Conservation (phyloP, 1,140 invertebrate species). For the Melitaea cinxia region DNA sequence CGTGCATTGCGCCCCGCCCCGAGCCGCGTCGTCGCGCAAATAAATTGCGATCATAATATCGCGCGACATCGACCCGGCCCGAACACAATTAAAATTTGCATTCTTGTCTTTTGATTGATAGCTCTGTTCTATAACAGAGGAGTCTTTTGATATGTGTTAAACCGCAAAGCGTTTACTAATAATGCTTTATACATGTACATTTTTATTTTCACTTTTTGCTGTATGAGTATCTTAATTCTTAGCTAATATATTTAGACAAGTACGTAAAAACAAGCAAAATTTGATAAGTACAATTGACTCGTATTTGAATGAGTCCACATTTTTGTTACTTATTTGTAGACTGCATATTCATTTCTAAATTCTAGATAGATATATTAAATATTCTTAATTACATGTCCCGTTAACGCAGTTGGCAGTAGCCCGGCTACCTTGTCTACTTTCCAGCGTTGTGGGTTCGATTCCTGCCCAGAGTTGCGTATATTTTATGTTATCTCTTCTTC, state of each 20-base stretch:
- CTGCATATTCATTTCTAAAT: background rate
- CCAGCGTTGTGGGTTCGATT: too few relatives aligned
- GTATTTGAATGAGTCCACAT: background rate
- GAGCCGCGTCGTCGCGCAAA: slow-evolving; percentile 46
- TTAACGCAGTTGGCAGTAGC: too few relatives aligned
- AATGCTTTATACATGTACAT: background rate
- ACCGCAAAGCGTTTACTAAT: slow-evolving; percentile 1
- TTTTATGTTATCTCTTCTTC: too few relatives aligned
- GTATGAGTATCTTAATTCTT: background rate
- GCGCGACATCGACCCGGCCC: slow-evolving; percentile 56
- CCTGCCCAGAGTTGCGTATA: too few relatives aligned
- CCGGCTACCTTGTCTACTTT: too few relatives aligned
- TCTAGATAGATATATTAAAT: background rate
- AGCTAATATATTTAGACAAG: background rate
- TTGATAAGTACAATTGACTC: background rate
- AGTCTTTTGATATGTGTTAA: slow-evolving; percentile 12
- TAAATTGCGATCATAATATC: slow-evolving; percentile 70
- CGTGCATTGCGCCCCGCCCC: slow-evolving; percentile 50
- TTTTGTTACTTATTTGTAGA: background rate
- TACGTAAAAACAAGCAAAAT: background rate
- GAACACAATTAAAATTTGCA: slow-evolving; percentile 77
- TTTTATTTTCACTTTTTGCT: background rate
- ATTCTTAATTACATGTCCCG: too few relatives aligned
- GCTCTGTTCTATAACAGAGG: slow-evolving; percentile 53
- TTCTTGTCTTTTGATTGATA: slow-evolving; percentile 74